Evolutionary conservation across 2,113 vertebrate species (phyloP).

Genomic region (Polyodon spathula): DNA sequence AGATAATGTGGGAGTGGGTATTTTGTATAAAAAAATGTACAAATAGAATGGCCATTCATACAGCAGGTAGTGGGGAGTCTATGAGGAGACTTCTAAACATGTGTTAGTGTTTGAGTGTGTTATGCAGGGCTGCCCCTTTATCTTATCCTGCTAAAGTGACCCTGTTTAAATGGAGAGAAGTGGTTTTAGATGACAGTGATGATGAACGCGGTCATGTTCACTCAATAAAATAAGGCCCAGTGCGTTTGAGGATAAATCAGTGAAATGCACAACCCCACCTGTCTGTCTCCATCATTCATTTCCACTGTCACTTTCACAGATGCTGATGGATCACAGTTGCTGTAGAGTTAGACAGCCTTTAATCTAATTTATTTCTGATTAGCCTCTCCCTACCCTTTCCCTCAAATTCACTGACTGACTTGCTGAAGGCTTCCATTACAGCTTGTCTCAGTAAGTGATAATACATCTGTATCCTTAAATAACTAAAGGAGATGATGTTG

Average conservation of each 20-base stretch:
- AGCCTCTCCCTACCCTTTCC: conserved; percentile 88
- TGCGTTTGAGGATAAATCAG: conserved; percentile 99
- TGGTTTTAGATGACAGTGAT: conserved; percentile 96
- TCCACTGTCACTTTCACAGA: conserved; percentile 93
- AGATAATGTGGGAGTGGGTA: too few relatives aligned
- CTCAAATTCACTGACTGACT: conserved; percentile 90
- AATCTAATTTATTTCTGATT: conserved; percentile 98
- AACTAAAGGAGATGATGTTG: conserved; percentile 37
- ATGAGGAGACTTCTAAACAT: not conserved
- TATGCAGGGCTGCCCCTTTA: conserved; percentile 65
- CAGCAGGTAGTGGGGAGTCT: too few relatives aligned
- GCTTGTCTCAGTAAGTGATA: conserved; percentile 46
- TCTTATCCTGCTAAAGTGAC: conserved; percentile 84
- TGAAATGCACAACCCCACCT: conserved; percentile 98
- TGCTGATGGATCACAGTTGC: conserved; percentile 98
- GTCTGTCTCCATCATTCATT: conserved; percentile 99
- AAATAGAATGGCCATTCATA: too few relatives aligned
- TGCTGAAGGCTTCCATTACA: conserved; percentile 69
- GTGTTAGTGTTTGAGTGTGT: conserved; percentile 38
- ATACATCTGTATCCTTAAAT: conserved; percentile 67
- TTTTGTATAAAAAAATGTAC: too few relatives aligned
- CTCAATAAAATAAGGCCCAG: conserved; percentile 98
- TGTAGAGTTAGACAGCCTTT: conserved; percentile 99
- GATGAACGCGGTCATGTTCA: conserved; percentile 98
- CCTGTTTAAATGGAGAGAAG: conserved; percentile 96